Evolutionary conservation across 2,797 vertebrate species (phyloP), one percentile per base, ranked within the genome.

Genomic region (Lophius americanus): DNA sequence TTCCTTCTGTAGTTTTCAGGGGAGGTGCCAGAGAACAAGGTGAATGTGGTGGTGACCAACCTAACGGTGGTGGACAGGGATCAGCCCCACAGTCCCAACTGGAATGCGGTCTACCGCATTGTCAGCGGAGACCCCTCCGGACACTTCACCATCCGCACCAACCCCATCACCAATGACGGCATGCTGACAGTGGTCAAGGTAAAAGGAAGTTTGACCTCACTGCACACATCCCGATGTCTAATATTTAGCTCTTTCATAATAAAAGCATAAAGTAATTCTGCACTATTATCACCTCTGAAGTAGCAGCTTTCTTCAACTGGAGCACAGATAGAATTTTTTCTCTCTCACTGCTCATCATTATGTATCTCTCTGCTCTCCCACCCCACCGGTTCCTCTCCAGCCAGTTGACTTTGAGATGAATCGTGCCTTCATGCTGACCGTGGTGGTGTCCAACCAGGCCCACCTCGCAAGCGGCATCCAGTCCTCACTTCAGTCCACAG

Each of bases 181-280:
- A 94, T 98, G 94, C 95, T 99, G 68, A 99, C 96, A 0, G 97
- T 99, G 14, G 92, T 97, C 38, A 98, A 97, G 97, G 98, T 98
- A 83, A 60, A 79, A 14, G 1, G 3, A 51, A 37, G 6, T 23
- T 36, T 11, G 32, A 35, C 41, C n/a, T 59, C 37, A n/a, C 43
- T 43, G 6, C n/a, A 55, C 38, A 42, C 36, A 2, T 43, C 35
- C 44, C 36, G 23, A 38, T 38, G 23, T 59, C 32, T 54, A 12
- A 46, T 51, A 10, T 53, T 39, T 9, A 50, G 6, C 38, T 54
- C 4, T 50, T 41, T 62, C 4, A 36, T 11, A 53, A 23, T 4
- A 12, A 65, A 52, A 52, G 32, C 13, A 6, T 23, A 37, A 44
- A 49, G 32, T 59, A 35, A 11, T 52, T 50, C 5, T n/a, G 3